Evolutionary conservation across 2,113 vertebrate species (phyloP).

Genomic region (Eurystomus gularis): DNA sequence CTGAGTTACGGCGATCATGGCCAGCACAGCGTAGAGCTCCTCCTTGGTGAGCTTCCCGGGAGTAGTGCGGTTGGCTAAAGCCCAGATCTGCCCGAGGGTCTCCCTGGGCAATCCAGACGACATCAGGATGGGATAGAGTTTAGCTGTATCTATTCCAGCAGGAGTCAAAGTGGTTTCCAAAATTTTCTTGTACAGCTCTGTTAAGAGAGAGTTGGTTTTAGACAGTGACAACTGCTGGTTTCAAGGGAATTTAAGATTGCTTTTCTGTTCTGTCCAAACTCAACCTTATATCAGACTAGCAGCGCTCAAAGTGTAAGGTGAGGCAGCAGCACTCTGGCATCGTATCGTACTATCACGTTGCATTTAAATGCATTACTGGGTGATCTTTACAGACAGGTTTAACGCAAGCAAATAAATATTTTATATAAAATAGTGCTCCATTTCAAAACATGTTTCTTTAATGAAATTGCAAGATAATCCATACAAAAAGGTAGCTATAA

Average conservation of each 20-base stretch:
- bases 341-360: neutral
- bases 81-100: slow-evolving; percentile 97
- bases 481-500: neutral
- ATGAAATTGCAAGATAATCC: neutral
- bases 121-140: slow-evolving; percentile 97
- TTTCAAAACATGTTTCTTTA: neutral
- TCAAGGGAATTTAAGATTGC: neutral
- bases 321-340: neutral
- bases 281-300: neutral
- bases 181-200: slow-evolving; percentile 96
- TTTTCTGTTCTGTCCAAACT: neutral
- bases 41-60: slow-evolving; percentile 97
- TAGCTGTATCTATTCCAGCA: slow-evolving; percentile 93
- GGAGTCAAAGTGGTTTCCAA: slow-evolving; percentile 91
- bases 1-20: slow-evolving; percentile 93
- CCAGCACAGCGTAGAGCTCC: slow-evolving; percentile 92
- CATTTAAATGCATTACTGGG: neutral
- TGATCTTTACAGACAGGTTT: neutral
- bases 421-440: neutral
- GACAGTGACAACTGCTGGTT: neutral
- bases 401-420: neutral
- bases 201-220: slow-evolving; percentile 19
- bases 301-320: neutral
- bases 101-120: slow-evolving; percentile 96
- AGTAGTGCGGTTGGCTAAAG: slow-evolving; percentile 92